Evolutionary conservation across 1,140 invertebrate species (phyloP), one percentile per base, ranked within the genome.

Genomic region (Sycobia sp.): DNA sequence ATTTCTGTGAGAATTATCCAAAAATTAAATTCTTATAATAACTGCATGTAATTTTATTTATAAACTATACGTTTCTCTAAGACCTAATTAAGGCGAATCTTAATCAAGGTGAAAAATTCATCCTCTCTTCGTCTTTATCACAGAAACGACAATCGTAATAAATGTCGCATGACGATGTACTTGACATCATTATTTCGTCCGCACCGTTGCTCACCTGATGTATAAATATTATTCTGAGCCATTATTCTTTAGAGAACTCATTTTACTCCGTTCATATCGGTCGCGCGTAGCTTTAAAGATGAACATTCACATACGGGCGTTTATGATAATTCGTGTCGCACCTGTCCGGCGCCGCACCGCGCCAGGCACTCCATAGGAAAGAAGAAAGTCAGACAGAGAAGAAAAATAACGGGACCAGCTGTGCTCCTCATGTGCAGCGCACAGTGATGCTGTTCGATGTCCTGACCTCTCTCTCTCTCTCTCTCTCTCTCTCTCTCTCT

Each of bases 241-340:
- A 54, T 54, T 62, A 61, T 39, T 61, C 49, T 61, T 53, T 43
- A 43, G 16, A 49, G 20, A 38, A 39, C 14, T 54, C 59, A 44
- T 62, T 54, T 39, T 62, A 36, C 47, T 29, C 29, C 5, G 5
- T 18, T 38, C 4, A 46, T 53, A 60, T 62, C 39, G 59, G 50
- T 36, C 44, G 49, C 38, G 29, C 27, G 38, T 54, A 62, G 58
- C n/a, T 60, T 43, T 44, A 34, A 32, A 32, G 36, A 16, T 25
- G 58, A 44, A 34, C 58, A n/a, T n/a, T 16, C 32, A 49, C 38
- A 57, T 57, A 57, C 38, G 53, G 47, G 56, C 49, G 54, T 44
- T 58, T 64, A 65, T 65, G 55, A 65, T 59, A 59, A 65, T 65
- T 59, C 55, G 41, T 41, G 62, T 54, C 62, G 55, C 62, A 65